Percentiles rank a stretch among this genome's conserved stretches.
phyloP scores from a whole-genome alignment of 2,888 invertebrate species.

The Meteorus cinctellus region DNA sequence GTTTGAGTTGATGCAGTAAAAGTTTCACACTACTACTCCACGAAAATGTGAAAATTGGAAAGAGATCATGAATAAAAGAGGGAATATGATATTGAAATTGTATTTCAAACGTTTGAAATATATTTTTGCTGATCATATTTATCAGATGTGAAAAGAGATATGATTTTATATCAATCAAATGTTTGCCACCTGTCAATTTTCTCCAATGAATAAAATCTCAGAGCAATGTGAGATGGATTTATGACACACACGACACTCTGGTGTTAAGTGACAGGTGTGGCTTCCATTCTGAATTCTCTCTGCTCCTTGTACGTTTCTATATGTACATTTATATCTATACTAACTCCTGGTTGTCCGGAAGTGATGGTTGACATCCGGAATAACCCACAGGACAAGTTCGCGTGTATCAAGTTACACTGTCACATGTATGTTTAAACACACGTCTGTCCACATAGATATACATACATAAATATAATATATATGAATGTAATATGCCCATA shows the following conservation, averaged over 20 bases:
- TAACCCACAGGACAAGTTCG: conserved; percentile 62
- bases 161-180: too few species aligned
- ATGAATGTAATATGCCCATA: background rate
- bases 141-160: too few species aligned
- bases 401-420: conserved; percentile 45
- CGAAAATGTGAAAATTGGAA: too few species aligned
- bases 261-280: conserved; percentile 55
- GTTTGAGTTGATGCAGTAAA: too few species aligned
- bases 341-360: conserved; percentile 52
- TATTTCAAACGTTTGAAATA: too few species aligned
- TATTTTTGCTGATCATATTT: too few species aligned
- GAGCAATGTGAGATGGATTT: background rate
- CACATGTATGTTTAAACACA: conserved; percentile 13
- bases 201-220: too few species aligned
- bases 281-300: conserved; percentile 47
- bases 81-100: too few species aligned
- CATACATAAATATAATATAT: conserved; percentile 5
- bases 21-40: too few species aligned
- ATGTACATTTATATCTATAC: background rate
- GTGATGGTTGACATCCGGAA: conserved; percentile 63
- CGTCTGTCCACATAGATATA: conserved; percentile 7
- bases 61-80: too few species aligned
- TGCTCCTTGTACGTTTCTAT: conserved; percentile 21
- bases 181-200: conserved; percentile 4
- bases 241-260: conserved; percentile 38